phyloP scores from a whole-genome alignment of 2,888 invertebrate species.

The Epirrita christyi region DNA sequence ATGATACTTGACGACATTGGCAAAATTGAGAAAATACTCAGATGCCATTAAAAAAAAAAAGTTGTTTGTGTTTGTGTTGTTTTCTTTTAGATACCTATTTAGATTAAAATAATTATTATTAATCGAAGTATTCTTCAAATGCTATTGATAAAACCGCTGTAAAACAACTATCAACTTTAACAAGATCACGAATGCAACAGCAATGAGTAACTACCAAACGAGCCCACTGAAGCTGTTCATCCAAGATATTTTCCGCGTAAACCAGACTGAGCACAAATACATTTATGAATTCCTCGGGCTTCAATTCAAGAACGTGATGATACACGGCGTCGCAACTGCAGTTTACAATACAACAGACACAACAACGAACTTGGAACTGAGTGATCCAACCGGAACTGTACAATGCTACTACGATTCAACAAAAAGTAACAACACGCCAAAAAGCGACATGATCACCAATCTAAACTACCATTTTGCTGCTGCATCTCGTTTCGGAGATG shows the following conservation, averaged over 20 bases:
- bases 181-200: not conserved
- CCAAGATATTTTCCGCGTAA: constrained; percentile 75
- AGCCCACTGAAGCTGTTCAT: constrained; percentile 71
- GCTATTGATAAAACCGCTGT: no score
- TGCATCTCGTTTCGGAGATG: constrained; percentile 55
- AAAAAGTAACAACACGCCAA: constrained; percentile 58
- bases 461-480: constrained; percentile 54
- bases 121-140: no score
- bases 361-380: constrained; percentile 65
- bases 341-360: constrained; percentile 56
- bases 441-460: constrained; percentile 51
- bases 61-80: no score
- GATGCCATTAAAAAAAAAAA: no score
- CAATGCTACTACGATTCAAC: constrained; percentile 66
- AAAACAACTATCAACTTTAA: not conserved
- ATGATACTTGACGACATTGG: no score
- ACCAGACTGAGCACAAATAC: constrained; percentile 61
- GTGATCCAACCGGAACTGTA: constrained; percentile 71
- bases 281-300: constrained; percentile 68
- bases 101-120: no score
- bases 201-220: constrained; percentile 43
- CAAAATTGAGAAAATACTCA: no score
- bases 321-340: constrained; percentile 71
- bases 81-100: no score
- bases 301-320: constrained; percentile 73